Conservation (phyloP, 2,113 vertebrate species). For the Nansenia antarctica region DNA sequence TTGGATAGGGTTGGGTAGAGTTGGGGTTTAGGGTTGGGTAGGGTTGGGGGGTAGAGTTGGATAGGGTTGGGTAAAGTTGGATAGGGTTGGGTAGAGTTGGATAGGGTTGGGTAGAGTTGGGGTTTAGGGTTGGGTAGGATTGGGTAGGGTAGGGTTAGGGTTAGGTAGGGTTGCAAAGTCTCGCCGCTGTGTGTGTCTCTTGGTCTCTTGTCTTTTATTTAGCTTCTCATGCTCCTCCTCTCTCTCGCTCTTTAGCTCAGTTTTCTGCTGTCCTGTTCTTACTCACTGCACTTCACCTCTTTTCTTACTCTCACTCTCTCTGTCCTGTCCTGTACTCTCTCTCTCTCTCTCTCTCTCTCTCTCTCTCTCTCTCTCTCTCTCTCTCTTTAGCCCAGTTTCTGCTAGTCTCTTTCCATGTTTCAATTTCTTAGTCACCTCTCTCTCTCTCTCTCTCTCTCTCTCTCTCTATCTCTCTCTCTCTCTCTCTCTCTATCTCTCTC, state of each 20-base stretch:
- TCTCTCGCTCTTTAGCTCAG: not conserved
- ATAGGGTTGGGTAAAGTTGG: too few species aligned
- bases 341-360: not conserved
- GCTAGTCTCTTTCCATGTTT: not conserved
- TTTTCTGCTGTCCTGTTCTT: not conserved
- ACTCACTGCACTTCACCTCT: not conserved
- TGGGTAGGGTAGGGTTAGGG: too few species aligned
- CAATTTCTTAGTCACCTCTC: not conserved
- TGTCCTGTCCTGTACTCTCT: not conserved
- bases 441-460: not conserved
- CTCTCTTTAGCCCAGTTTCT: not conserved
- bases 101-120: too few species aligned
- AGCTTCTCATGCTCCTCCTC: not conserved
- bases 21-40: too few species aligned
- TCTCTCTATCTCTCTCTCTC: not conserved
- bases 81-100: too few species aligned
- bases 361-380: not conserved
- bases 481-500: conserved; percentile 23
- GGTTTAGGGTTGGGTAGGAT: too few species aligned
- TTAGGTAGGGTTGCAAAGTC: too few species aligned
- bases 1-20: too few species aligned
- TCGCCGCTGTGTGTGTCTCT: too few species aligned
- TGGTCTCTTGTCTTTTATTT: not conserved
- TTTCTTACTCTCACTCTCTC: not conserved
- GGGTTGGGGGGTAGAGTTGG: too few species aligned